A percentile compares a stretch with the other conserved stretches of the same genome.
Evolutionary conservation across 2,113 vertebrate genomes (phyloP).

Genomic region (Rhodinocichla rosea): DNA sequence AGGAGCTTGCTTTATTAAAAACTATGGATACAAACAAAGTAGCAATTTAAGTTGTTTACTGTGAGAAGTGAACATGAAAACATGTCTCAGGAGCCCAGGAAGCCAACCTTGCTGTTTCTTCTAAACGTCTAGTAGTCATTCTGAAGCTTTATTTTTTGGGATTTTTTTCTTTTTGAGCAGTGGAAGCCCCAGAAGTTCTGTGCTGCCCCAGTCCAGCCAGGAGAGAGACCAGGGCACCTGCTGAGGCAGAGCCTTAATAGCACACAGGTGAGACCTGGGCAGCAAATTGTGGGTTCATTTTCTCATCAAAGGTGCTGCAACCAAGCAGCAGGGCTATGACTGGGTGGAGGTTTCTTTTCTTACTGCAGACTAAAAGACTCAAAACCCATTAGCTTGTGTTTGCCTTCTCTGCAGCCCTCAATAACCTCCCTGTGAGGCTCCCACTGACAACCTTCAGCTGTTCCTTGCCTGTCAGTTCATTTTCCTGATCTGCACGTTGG

Average conservation of each 20-base stretch:
- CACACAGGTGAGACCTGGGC: accelerated
- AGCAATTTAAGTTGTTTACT: not conserved
- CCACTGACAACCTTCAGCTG: not conserved
- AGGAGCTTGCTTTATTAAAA: not conserved
- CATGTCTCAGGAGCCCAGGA: not conserved
- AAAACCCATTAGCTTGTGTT: not conserved
- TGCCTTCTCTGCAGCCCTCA: not conserved
- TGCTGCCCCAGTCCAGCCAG: not conserved
- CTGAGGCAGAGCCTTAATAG: not conserved
- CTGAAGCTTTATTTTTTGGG: not conserved
- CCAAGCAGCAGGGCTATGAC: not conserved
- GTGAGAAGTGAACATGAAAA: not conserved
- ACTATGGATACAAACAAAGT: not conserved
- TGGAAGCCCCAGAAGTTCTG: not conserved
- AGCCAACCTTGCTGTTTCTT: not conserved
- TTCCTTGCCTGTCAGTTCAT: not conserved
- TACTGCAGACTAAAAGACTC: not conserved
- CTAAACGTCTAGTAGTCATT: not conserved
- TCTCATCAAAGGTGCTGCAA: not conserved
- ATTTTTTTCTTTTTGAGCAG: not conserved
- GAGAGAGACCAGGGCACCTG: not conserved
- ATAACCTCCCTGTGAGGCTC: not conserved
- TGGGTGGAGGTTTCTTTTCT: not conserved
- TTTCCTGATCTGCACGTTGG: not conserved
- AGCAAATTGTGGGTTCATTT: not conserved